Percentiles rank a stretch among this genome's conserved stretches.
Conservation (phyloP, 2,797 vertebrate species). For the Halcyon smyrnensis region DNA sequence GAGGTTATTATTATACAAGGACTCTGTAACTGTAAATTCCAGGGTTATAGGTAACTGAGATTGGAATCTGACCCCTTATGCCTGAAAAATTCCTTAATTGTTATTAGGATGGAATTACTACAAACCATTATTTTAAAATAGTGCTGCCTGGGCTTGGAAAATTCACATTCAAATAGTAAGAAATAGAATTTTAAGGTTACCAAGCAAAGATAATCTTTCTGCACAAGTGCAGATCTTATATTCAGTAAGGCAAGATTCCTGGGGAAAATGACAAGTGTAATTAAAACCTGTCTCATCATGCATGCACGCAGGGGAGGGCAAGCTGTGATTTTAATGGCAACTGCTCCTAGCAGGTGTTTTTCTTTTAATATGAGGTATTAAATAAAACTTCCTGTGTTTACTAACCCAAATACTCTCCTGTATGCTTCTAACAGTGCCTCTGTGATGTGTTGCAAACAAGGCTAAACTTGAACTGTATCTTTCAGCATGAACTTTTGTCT, state of each 20-base stretch:
- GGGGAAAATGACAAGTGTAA: conserved; percentile 57
- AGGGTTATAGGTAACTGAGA: background rate
- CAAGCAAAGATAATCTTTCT: background rate
- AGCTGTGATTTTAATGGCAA: conserved; percentile 42
- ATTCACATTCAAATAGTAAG: background rate
- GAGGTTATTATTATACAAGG: background rate
- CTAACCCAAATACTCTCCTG: background rate
- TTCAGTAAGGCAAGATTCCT: conserved; percentile 4
- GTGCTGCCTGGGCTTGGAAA: background rate
- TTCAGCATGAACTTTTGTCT: background rate
- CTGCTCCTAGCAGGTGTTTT: conserved; percentile 39
- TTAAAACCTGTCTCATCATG: conserved; percentile 51
- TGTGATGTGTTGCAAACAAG: background rate
- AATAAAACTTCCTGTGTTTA: conserved; percentile 20
- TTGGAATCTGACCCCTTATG: background rate
- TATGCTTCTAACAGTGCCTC: background rate
- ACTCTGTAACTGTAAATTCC: background rate
- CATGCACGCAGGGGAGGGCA: conserved; percentile 2
- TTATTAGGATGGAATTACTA: background rate
- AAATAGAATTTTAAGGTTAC: background rate
- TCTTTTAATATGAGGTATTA: conserved; percentile 14
- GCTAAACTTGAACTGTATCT: background rate
- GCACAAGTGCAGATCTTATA: background rate
- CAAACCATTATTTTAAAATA: background rate
- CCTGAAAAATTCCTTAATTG: background rate